Percentiles rank a stretch among this genome's conserved stretches.
These are phyloP conservation scores for Nomada fabriciana DNA, from an alignment of 2,888 invertebrate species.

Conservation along the genomic window DNA sequence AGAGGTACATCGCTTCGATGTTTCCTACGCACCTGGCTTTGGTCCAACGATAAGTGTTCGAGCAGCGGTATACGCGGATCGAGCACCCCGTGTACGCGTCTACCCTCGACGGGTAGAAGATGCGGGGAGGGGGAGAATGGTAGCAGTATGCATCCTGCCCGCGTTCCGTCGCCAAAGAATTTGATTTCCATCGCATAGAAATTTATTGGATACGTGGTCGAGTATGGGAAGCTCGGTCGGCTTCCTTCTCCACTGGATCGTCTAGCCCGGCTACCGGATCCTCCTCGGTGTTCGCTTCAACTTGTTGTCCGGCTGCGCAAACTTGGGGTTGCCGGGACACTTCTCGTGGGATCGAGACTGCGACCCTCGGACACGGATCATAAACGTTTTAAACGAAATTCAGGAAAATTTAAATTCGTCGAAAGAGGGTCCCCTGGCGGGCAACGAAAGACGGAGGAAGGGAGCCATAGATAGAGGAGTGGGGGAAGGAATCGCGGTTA, in stretches of 20 bases:
- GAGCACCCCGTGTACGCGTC: too few relatives aligned
- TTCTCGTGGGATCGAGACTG: slow-evolving; percentile 54
- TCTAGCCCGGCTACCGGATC: not conserved
- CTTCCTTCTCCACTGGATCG: slow-evolving; percentile 24
- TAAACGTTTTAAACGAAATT: slow-evolving; percentile 84
- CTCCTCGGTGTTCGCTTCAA: slow-evolving; percentile 32
- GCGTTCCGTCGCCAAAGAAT: slow-evolving; percentile 41
- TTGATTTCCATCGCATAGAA: slow-evolving; percentile 64
- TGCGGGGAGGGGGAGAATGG: too few relatives aligned
- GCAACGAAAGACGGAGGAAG: not conserved
- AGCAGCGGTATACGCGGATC: too few relatives aligned
- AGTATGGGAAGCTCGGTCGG: slow-evolving; percentile 77
- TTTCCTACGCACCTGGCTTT: too few relatives aligned
- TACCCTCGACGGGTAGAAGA: too few relatives aligned
- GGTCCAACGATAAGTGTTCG: too few relatives aligned
- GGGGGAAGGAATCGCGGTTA: slow-evolving; percentile 18
- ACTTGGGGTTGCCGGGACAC: slow-evolving; percentile 71
- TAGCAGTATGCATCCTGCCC: not conserved
- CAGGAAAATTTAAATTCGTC: slow-evolving; percentile 79
- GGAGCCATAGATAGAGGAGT: not conserved
- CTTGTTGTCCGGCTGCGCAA: slow-evolving; percentile 80
- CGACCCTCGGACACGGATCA: slow-evolving; percentile 82
- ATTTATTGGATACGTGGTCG: slow-evolving; percentile 69
- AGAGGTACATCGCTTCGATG: too few relatives aligned
- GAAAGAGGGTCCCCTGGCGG: slow-evolving; percentile 26